These are phyloP conservation scores for Syrphus vitripennis DNA, from an alignment of 2,888 invertebrate species.

Conservation along the genomic window DNA sequence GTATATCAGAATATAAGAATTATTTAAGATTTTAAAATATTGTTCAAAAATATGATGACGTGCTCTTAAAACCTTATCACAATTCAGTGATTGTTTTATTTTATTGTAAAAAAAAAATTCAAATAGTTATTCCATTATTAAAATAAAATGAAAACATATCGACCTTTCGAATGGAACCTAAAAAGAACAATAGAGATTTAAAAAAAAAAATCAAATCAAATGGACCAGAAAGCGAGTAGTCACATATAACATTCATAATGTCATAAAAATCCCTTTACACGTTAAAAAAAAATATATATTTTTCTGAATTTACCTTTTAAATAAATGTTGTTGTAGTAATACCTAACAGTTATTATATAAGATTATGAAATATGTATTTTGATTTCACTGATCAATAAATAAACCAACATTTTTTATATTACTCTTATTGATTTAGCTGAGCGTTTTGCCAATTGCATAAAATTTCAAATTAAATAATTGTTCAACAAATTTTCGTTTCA, in stretches of 20 bases:
- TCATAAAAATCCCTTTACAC: slow-evolving; percentile 12
- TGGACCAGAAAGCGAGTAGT: slow-evolving; percentile 51
- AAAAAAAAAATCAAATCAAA: slow-evolving; percentile 2
- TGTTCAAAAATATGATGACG: slow-evolving; percentile 34
- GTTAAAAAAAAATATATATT: background rate
- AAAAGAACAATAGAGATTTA: background rate
- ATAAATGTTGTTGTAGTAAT: background rate
- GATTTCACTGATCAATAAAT: background rate
- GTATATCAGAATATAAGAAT: background rate
- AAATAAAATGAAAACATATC: slow-evolving; percentile 53
- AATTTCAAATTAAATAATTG: no score
- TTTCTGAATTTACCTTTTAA: background rate
- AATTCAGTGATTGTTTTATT: background rate
- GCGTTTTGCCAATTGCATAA: slow-evolving; percentile 49
- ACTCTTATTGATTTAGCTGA: slow-evolving; percentile 29
- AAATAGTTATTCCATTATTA: slow-evolving; percentile 10
- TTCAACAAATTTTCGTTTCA: no score
- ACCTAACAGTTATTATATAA: no score
- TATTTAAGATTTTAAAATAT: background rate
- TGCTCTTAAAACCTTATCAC: slow-evolving; percentile 12
- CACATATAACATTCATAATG: background rate
- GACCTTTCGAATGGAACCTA: slow-evolving; percentile 29
- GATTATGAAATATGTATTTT: no score
- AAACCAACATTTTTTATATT: slow-evolving; percentile 29
- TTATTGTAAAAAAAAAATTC: slow-evolving; percentile 1